A percentile compares a stretch with the other conserved stretches of the same genome.
These are phyloP conservation scores for Spilosoma lubricipeda DNA, from an alignment of 2,888 invertebrate species.

Conservation along the genomic window DNA sequence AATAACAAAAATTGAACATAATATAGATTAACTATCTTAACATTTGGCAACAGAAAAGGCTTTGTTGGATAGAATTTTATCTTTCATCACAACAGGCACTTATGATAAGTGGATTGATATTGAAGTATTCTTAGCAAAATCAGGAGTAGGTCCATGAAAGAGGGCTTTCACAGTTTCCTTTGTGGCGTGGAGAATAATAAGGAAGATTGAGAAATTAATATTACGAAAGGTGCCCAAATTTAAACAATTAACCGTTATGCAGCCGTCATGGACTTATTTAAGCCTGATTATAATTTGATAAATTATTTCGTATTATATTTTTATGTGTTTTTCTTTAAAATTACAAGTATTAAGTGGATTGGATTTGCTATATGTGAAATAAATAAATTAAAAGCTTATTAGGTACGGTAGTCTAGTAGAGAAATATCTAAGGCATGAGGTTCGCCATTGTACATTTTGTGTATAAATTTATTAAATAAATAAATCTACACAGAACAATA, in stretches of 20 bases:
- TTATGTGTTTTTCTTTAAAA: too few relatives aligned
- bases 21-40: slow-evolving; percentile 5
- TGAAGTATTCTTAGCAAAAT: slow-evolving; percentile 27
- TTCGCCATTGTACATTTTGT: too few relatives aligned
- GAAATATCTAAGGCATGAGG: too few relatives aligned
- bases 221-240: not conserved
- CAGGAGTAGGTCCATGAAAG: not conserved
- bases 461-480: too few relatives aligned
- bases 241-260: not conserved
- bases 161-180: slow-evolving; percentile 8
- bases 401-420: too few relatives aligned
- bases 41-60: slow-evolving; percentile 28
- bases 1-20: not conserved
- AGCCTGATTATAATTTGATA: not conserved
- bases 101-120: slow-evolving; percentile 37
- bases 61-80: slow-evolving; percentile 4
- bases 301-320: not conserved
- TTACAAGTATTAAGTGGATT: too few relatives aligned
- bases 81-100: slow-evolving; percentile 18
- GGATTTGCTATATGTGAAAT: too few relatives aligned
- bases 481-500: too few relatives aligned
- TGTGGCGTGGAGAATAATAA: not conserved
- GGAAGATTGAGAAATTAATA: not conserved
- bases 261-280: not conserved
- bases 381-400: too few relatives aligned